Evolutionary conservation across 2,888 invertebrate species (phyloP).

Genomic region (Caradrina kadenii): DNA sequence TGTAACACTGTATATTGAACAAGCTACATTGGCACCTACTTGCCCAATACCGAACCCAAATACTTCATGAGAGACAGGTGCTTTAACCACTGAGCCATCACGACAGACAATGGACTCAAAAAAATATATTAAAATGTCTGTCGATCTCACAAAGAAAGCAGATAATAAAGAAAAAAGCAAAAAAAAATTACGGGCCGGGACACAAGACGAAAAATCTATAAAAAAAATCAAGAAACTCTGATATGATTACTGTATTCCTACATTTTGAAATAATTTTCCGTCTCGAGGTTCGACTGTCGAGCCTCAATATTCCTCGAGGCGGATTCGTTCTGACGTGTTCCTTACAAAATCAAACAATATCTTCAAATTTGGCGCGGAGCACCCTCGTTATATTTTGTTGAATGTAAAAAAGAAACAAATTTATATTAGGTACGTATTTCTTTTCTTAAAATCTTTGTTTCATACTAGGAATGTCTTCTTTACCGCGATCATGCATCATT

Average conservation of each 20-base stretch:
- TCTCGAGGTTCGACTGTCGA: slow-evolving; percentile 14
- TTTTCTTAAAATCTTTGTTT: too few relatives aligned
- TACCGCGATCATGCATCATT: too few relatives aligned
- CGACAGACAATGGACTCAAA: too few relatives aligned
- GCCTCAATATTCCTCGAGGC: slow-evolving; percentile 14
- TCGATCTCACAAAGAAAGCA: slow-evolving; percentile 9
- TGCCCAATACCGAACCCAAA: too few relatives aligned
- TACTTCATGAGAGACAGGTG: too few relatives aligned
- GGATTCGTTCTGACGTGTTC: slow-evolving; percentile 16
- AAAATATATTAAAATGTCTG: neutral
- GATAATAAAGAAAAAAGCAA: slow-evolving; percentile 4
- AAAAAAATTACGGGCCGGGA: neutral
- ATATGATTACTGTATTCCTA: slow-evolving; percentile 23
- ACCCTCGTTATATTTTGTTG: slow-evolving; percentile 6
- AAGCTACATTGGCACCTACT: too few relatives aligned
- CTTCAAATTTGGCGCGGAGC: neutral
- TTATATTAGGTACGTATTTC: too few relatives aligned
- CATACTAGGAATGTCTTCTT: too few relatives aligned
- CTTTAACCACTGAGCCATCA: too few relatives aligned
- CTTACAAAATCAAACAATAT: slow-evolving; percentile 42
- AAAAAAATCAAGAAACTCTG: slow-evolving; percentile 26
- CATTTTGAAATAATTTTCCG: slow-evolving; percentile 28
- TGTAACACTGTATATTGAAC: too few relatives aligned
- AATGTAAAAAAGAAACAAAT: neutral
- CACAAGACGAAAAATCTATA: slow-evolving; percentile 13